Percentiles rank a stretch among this genome's conserved stretches.
phyloP scores from a whole-genome alignment of 2,113 vertebrate genomes.

The Progne subis region DNA sequence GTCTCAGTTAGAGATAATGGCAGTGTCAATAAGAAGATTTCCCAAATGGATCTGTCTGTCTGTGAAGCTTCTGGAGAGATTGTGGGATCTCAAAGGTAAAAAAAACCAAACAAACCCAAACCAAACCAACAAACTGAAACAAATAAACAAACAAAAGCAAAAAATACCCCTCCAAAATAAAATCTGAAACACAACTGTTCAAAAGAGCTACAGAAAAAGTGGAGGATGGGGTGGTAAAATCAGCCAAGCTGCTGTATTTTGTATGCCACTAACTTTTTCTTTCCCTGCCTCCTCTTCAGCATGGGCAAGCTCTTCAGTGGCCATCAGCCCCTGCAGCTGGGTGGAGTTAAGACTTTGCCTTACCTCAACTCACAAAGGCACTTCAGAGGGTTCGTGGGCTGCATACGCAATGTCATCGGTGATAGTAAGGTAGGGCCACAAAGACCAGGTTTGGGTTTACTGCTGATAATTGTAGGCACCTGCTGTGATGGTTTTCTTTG shows the following conservation, averaged over 20 bases:
- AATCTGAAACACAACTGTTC: background rate
- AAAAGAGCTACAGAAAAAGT: background rate
- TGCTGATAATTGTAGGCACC: background rate
- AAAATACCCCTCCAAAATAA: background rate
- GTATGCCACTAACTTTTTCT: background rate
- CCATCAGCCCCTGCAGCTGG: constrained; percentile 86
- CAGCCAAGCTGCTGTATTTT: background rate
- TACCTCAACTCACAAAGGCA: constrained; percentile 25
- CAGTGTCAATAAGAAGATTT: constrained; percentile 45
- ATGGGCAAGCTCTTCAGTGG: constrained; percentile 77
- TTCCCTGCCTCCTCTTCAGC: background rate
- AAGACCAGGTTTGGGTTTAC: background rate
- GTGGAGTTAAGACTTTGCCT: constrained; percentile 80
- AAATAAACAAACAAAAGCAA: background rate
- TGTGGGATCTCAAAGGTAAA: constrained; percentile 79
- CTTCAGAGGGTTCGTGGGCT: constrained; percentile 83
- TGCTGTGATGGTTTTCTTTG: background rate
- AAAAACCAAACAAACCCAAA: background rate
- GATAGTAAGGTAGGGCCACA: constrained; percentile 81
- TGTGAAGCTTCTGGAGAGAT: constrained; percentile 83
- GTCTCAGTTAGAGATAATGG: constrained; percentile 60
- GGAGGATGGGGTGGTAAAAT: fast-evolving
- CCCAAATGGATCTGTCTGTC: constrained; percentile 70
- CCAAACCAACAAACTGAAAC: background rate
- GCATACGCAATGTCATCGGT: constrained; percentile 82